These are phyloP conservation scores for Struthio camelus DNA, from an alignment of 2,113 vertebrate species.

Conservation along the genomic window DNA sequence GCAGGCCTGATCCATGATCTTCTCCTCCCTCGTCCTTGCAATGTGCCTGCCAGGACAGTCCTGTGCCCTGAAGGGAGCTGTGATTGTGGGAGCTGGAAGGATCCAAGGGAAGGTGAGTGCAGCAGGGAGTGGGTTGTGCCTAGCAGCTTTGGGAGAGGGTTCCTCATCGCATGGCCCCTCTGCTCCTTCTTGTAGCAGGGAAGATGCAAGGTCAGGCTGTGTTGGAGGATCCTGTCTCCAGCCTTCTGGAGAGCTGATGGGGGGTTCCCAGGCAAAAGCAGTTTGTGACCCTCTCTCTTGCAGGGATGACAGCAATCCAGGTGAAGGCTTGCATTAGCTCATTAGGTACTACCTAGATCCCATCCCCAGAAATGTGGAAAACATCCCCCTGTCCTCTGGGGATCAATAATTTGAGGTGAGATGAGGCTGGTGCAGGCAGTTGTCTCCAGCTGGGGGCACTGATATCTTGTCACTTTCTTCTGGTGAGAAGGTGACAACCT, in stretches of 20 bases:
- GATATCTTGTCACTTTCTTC: neutral
- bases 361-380: neutral
- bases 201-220: neutral
- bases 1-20: accelerated
- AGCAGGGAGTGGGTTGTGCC: neutral
- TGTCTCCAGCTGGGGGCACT: neutral
- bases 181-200: accelerated
- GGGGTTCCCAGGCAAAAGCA: neutral
- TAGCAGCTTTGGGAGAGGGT: neutral
- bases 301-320: neutral
- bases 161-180: neutral
- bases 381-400: accelerated
- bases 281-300: neutral
- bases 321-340: neutral
- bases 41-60: neutral
- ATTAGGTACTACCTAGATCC: neutral
- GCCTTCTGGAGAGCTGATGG: neutral
- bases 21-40: neutral
- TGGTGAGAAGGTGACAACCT: neutral
- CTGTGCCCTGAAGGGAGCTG: neutral
- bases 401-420: neutral
- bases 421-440: neutral
- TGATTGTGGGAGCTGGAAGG: neutral
- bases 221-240: neutral
- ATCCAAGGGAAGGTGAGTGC: neutral